These are phyloP conservation scores for Rhagophthalmus giganteus DNA, from an alignment of 2,888 invertebrate genomes.

Conservation along the genomic window DNA sequence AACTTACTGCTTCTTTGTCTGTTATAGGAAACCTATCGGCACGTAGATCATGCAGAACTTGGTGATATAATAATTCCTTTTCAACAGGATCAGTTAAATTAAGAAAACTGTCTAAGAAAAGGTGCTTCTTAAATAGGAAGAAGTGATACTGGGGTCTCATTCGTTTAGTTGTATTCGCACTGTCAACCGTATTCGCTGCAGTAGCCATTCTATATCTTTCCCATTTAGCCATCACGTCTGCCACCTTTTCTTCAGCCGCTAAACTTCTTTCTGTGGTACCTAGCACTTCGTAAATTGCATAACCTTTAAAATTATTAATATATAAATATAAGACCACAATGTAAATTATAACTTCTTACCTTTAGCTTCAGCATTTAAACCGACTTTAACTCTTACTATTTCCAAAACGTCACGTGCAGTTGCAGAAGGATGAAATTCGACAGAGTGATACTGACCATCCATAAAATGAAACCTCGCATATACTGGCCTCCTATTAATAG, in stretches of 20 bases:
- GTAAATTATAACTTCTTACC: constrained; percentile 35
- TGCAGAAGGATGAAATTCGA: constrained; percentile 93
- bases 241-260: constrained; percentile 82
- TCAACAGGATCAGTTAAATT: constrained; percentile 85
- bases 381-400: constrained; percentile 87
- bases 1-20: constrained; percentile 90
- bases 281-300: constrained; percentile 90
- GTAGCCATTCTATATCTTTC: constrained; percentile 81
- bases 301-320: constrained; percentile 61
- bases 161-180: constrained; percentile 49
- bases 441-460: constrained; percentile 92
- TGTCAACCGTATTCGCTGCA: constrained; percentile 56
- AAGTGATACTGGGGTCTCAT: constrained; percentile 63
- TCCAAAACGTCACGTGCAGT: constrained; percentile 88
- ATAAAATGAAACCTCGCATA: constrained; percentile 90
- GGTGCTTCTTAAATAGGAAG: constrained; percentile 79
- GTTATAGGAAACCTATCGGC: constrained; percentile 91
- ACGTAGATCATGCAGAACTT: constrained; percentile 86
- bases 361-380: constrained; percentile 73
- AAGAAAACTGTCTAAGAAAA: constrained; percentile 78
- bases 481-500: constrained; percentile 86
- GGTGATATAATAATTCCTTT: constrained; percentile 91
- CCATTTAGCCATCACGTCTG: constrained; percentile 95
- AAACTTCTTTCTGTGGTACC: constrained; percentile 86
- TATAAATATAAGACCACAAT: constrained; percentile 8